Conservation (phyloP, 1,140 invertebrate species). For the Drosophila athabasca region DNA sequence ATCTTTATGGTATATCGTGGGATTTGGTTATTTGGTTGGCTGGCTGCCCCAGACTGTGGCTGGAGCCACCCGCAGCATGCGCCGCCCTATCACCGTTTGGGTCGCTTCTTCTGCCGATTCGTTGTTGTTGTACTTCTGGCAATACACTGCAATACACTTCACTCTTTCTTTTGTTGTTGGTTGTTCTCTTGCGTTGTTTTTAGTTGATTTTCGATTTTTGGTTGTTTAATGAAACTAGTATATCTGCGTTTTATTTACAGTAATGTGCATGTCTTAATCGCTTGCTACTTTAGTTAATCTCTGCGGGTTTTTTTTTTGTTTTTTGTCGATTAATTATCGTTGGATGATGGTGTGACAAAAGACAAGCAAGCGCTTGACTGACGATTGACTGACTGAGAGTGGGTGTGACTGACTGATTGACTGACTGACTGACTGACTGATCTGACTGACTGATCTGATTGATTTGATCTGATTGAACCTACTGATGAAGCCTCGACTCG, state of each 20-base stretch:
- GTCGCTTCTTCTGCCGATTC: conserved; percentile 4
- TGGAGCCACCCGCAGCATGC: conserved; percentile 1
- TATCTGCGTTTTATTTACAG: conserved; percentile 42
- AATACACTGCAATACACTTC: conserved; percentile 39
- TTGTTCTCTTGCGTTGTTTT: background rate
- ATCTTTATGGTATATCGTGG: background rate
- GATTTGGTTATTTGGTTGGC: background rate
- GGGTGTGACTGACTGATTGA: conserved; percentile 6
- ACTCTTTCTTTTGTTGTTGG: conserved; percentile 11
- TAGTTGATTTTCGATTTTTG: background rate
- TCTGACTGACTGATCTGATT: conserved; percentile 2
- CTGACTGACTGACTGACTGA: conserved; percentile 36
- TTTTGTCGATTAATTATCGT: conserved; percentile 6
- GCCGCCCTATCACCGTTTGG: conserved; percentile 37
- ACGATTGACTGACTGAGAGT: conserved; percentile 22
- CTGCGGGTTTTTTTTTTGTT: too few species aligned
- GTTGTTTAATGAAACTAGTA: conserved; percentile 37
- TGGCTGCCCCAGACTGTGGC: too few species aligned
- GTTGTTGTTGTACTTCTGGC: background rate
- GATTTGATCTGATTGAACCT: conserved; percentile 28
- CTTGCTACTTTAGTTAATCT: conserved; percentile 28
- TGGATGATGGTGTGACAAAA: conserved; percentile 24
- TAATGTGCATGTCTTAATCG: conserved; percentile 46
- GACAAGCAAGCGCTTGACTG: conserved; percentile 33
- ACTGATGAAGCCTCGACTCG: conserved; percentile 41